A percentile compares a stretch with the other conserved stretches of the same genome.
Evolutionary conservation across 2,113 vertebrate genomes (phyloP).

Genomic region (Pseudorectes ferrugineus): DNA sequence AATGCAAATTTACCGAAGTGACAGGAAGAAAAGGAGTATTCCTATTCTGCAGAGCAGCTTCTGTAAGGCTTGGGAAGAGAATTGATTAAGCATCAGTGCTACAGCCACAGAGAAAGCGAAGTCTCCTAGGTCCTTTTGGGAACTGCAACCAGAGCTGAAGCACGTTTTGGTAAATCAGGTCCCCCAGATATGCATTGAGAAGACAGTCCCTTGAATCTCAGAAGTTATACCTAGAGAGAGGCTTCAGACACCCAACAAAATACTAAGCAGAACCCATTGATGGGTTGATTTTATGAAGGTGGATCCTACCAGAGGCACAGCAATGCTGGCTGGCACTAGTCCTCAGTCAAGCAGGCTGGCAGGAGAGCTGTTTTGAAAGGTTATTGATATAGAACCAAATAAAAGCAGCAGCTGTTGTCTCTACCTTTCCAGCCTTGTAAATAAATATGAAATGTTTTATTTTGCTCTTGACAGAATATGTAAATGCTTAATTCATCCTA

Average conservation of each 20-base stretch:
- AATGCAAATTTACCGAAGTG: background rate
- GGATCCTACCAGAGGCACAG: background rate
- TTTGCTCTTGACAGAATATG: background rate
- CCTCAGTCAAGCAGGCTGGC: background rate
- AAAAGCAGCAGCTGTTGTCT: background rate
- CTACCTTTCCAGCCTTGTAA: background rate
- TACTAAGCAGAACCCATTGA: background rate
- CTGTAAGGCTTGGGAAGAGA: background rate
- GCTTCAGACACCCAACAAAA: background rate
- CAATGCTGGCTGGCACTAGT: background rate
- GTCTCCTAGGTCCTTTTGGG: background rate
- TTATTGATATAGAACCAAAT: background rate
- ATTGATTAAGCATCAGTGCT: background rate
- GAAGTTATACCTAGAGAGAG: background rate
- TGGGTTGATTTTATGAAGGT: background rate
- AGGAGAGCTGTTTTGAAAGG: background rate
- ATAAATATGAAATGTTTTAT: background rate
- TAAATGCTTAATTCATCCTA: background rate
- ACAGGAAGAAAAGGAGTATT: background rate
- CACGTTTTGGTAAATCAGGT: fast-evolving
- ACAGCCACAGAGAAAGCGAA: background rate
- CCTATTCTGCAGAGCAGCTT: background rate
- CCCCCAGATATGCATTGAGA: background rate
- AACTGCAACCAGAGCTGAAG: background rate
- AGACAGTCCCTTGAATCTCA: background rate